Conservation (phyloP, 2,888 invertebrate genomes). For the Crioceris asparagi region DNA sequence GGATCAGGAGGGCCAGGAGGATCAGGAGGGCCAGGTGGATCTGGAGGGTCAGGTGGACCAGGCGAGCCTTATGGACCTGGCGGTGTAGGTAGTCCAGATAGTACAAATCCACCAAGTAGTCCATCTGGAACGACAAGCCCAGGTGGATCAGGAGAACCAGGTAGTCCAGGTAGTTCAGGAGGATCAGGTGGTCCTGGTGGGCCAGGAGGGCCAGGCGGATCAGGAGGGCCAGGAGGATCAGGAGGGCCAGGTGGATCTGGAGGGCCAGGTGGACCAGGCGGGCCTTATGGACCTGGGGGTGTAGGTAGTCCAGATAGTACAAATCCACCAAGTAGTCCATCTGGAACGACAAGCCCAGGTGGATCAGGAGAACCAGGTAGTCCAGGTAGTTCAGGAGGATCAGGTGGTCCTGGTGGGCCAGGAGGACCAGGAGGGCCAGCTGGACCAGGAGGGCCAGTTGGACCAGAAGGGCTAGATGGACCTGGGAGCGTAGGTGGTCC, state of each 20-base stretch:
- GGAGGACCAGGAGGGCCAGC: background rate
- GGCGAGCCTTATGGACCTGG: slow-evolving; percentile 9
- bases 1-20: slow-evolving; percentile 2
- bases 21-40: slow-evolving; percentile 5
- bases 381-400: background rate
- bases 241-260: slow-evolving; percentile 5
- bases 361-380: slow-evolving; percentile 3
- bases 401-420: background rate
- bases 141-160: background rate
- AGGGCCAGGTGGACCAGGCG: slow-evolving; percentile 7
- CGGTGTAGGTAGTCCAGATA: slow-evolving; percentile 9
- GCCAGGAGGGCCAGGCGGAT: background rate
- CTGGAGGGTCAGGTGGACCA: slow-evolving; percentile 7
- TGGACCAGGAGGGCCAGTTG: background rate
- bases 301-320: slow-evolving; percentile 2
- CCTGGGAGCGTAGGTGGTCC: background rate
- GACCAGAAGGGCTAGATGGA: background rate
- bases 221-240: background rate
- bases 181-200: no score
- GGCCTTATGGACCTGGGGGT: slow-evolving; percentile 5
- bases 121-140: background rate
- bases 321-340: slow-evolving; percentile 6
- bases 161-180: no score
- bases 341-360: slow-evolving; percentile 7
- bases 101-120: background rate